Evolutionary conservation across 2,797 vertebrate genomes (phyloP), one percentile per base, ranked within the genome.

Genomic region (Brachymystax lenok): DNA sequence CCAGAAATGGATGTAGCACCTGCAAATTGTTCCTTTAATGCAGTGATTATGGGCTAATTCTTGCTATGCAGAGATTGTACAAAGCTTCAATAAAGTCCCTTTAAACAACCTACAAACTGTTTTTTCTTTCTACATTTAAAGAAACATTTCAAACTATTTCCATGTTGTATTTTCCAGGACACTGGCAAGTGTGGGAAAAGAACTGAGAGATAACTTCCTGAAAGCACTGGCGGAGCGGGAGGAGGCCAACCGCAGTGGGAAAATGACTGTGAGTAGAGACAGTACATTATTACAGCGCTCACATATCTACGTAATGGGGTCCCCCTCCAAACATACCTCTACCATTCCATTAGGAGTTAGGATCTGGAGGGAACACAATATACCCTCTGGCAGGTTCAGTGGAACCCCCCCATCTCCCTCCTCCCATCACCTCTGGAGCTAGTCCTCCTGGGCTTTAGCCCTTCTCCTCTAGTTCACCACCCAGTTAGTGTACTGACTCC

Each of bases 191-290:
- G 79, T 90, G 83, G 95, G 95, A 89, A 95, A 95, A 88, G 94
- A 96, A 64, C 85, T 96, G 81, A 93, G 93, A 54, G 94, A 96
- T 84, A 91, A 94, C 91, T 97, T 96, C 90, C 91, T 96, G 90
- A 90, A 82, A 89, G 95, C 94, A 35, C 86, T 97, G 88, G 95
- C 94, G 54, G 83, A 93, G 80, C 94, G 95, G 82, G 97, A 97
- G 90, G 95, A 96, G 92, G 94, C 93, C 86, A 95, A 95, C 90
- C 89, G 86, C 80, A 94, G 35, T 78, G 96, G 95, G 88, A 95
- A 92, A 94, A 91, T 95, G 88, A 94, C 91, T 69, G 95, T 96
- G 91, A 97, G 97, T 97, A 94, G 40, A 46, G 40, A 46, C 40
- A 12, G 40, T 46, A 46, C 90, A 87, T 89, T 85, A 92, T 92